These are phyloP conservation scores for Ctenodactylus gundi DNA, from an alignment of 2,113 vertebrate species.

Conservation along the genomic window DNA sequence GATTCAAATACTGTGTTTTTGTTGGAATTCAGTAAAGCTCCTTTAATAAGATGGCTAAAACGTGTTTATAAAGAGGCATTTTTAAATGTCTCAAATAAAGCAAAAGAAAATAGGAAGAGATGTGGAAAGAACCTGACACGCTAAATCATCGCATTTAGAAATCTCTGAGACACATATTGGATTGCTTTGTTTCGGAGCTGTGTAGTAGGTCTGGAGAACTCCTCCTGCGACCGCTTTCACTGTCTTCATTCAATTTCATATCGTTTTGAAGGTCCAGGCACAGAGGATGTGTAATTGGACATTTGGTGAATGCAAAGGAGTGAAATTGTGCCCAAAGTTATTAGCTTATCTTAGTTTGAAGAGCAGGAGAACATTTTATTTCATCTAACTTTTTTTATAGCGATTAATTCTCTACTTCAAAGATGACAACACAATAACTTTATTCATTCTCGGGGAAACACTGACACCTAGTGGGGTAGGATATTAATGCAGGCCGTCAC, in stretches of 20 bases:
- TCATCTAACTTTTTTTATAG: conserved; percentile 70
- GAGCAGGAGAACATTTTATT: conserved; percentile 72
- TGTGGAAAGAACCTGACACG: not conserved
- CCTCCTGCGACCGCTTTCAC: conserved; percentile 55
- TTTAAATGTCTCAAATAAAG: not conserved
- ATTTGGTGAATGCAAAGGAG: conserved; percentile 66
- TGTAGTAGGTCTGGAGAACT: not conserved
- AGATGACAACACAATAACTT: not conserved
- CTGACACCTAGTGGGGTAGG: conserved; percentile 82
- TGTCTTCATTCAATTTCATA: conserved; percentile 66
- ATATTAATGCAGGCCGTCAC: conserved; percentile 9
- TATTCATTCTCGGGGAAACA: conserved; percentile 80
- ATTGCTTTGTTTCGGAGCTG: conserved; percentile 50
- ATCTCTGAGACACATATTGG: not conserved
- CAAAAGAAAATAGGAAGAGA: not conserved
- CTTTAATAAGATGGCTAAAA: not conserved
- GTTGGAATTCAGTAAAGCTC: not conserved
- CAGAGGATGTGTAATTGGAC: conserved; percentile 58
- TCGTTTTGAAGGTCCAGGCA: conserved; percentile 64
- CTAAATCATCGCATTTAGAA: conserved; percentile 27
- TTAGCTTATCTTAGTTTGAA: conserved; percentile 72
- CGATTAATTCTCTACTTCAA: conserved; percentile 52
- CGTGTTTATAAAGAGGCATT: conserved; percentile 15
- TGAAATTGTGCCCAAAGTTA: conserved; percentile 65
- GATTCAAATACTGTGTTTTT: not conserved